Base-by-base conservation (phyloP, 2,797 vertebrate species). In the Selene dorsalis region DNA sequence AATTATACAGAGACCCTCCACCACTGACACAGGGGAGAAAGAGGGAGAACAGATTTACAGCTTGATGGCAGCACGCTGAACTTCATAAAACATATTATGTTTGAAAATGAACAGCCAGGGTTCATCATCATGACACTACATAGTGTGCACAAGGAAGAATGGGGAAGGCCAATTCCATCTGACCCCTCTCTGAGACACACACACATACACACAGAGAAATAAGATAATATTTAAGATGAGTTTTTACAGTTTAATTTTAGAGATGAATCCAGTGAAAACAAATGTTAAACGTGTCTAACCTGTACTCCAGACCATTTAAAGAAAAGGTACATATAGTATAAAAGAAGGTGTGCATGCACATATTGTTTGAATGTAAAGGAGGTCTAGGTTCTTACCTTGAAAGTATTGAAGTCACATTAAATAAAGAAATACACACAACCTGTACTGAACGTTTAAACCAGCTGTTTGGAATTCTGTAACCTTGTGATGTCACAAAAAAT, bases 31-130 rank as follows among this genome's bases (percentile, higher is more conserved):
- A 1, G 43, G 74, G 68, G 76, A 69, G 73, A 24, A 59, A 24
- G 83, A 62, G 64, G 47, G 75, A 6, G 58, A n/a, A 13, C 20
- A 77, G 67, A 91, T 89, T 91, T 90, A 88, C 70, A 47, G 73
- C 80, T 39, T 35, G 24, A 7, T 55, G 69, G 70, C 55, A 2
- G 71, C 75, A 63, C 26, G 30, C 82, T 81, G 80, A 79, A 85
- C 80, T 90, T 89, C 84, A 85, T 87, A 83, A 88, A 87, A 85
- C 62, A 78, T 74, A 86, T 82, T 79, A 81, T 77, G 74, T 84
- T 88, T 88, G 79, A 83, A 89, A 87, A 85, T 82, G 68, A 82
- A 69, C 35, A 59, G 71, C 45, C 62, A 45, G 45, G 57, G 39
- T 88, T 89, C 30, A 82, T 87, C 66, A 79, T 75, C 74, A 8